Conservation (phyloP, 2,113 vertebrate genomes). For the Scophthalmus maximus region DNA sequence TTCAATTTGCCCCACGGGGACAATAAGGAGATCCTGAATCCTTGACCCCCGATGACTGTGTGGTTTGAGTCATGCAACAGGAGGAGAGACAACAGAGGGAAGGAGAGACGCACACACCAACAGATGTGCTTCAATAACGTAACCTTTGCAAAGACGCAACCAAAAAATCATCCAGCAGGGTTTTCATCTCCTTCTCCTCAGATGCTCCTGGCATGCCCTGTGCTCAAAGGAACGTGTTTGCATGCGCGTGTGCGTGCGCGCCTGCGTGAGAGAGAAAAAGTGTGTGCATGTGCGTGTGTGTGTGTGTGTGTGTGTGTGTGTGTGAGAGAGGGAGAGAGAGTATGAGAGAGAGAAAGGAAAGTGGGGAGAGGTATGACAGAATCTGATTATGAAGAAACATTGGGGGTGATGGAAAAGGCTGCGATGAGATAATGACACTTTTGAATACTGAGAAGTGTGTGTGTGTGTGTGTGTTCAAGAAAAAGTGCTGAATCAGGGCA, state of each 20-base stretch:
- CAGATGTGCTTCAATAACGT: too few species aligned
- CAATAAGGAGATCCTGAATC: too few species aligned
- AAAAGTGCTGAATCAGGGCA: conserved; percentile 59
- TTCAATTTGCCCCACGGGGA: too few species aligned
- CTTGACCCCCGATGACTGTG: too few species aligned
- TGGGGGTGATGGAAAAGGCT: conserved; percentile 51
- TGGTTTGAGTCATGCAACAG: neutral
- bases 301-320: neutral
- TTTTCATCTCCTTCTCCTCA: conserved; percentile 30
- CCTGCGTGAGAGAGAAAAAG: neutral
- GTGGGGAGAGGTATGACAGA: conserved; percentile 1
- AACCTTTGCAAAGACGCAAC: neutral
- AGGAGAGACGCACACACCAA: neutral
- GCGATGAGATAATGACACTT: conserved; percentile 48
- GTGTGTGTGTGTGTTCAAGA: conserved; percentile 2
- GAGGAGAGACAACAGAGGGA: neutral
- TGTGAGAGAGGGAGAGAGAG: neutral
- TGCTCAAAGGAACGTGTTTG: neutral
- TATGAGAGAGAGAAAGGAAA: neutral
- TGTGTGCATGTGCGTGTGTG: neutral
- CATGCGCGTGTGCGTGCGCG: neutral
- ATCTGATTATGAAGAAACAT: conserved; percentile 48
- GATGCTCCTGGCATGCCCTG: conserved; percentile 4
- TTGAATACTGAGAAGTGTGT: conserved; percentile 48
- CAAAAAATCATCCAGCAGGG: conserved; percentile 21